Evolutionary conservation across 1,140 invertebrate species (phyloP).

Genomic region (Caenorhabditis inopinata): DNA sequence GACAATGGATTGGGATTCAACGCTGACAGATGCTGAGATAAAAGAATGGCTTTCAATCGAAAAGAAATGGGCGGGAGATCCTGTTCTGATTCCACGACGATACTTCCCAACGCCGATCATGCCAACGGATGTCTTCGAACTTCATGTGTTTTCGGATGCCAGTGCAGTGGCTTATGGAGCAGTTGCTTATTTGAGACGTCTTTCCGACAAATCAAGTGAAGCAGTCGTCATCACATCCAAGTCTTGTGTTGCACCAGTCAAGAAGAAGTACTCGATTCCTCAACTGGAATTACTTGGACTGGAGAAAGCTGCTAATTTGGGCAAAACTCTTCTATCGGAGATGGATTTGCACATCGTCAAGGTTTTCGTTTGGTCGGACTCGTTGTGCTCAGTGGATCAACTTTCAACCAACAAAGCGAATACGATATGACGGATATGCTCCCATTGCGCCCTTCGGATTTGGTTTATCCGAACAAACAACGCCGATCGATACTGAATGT

Average conservation of each 20-base stretch:
- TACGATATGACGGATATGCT: not conserved
- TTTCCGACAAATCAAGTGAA: not conserved
- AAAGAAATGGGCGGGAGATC: no score
- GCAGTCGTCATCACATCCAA: constrained; percentile 40
- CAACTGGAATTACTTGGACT: constrained; percentile 45
- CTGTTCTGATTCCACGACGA: not conserved
- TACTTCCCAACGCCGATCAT: not conserved
- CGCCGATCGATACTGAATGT: not conserved
- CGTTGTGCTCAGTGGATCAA: constrained; percentile 35
- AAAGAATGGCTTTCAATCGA: no score
- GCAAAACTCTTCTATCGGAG: not conserved
- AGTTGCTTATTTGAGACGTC: no score
- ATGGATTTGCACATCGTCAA: not conserved
- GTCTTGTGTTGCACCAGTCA: constrained; percentile 18
- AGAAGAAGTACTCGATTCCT: constrained; percentile 34
- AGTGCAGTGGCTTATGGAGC: constrained; percentile 31
- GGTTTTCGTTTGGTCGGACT: constrained; percentile 45
- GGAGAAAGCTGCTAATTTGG: not conserved
- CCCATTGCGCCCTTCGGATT: not conserved
- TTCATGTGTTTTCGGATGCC: constrained; percentile 49
- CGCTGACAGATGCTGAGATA: no score
- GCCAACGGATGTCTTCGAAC: not conserved
- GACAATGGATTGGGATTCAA: no score
- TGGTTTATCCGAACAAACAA: not conserved
- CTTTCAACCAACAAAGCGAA: not conserved